Evolutionary conservation across 2,797 vertebrate genomes (phyloP), one percentile per base, ranked within the genome.

Genomic region (Malacoctenus gilli): DNA sequence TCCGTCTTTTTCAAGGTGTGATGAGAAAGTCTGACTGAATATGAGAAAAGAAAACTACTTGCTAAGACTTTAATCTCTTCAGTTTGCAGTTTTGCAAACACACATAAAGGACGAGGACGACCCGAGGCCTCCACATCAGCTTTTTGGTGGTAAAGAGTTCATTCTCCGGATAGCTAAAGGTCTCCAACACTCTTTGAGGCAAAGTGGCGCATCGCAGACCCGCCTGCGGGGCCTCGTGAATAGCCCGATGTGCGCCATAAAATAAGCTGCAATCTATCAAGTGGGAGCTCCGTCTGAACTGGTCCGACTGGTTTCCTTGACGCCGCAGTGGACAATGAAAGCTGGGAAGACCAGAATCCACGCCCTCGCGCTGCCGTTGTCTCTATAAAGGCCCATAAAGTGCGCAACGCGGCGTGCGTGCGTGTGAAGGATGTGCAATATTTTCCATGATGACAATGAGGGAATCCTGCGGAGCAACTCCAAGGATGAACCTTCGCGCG

Each of bases 381-480:
- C 48, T 46, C 44, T 36, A 44, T 38, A 20, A 72, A 43, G 38
- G 48, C 43, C 44, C 32, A 44, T 38, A 20, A 72, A 43, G 38
- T 43, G 56, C 2, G 16, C 37, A 40, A 46, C 28, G 46, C 52
- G 20, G 16, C 30, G 14, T 49, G 40, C 28, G 58, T 1, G 8
- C 48, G 14, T 20, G 28, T 56, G 52, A 3, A 8, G 15, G 43
- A 37, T 57, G 23, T 7, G n/a, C 30, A 67, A 38, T 16, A 39
- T 79, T 82, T 84, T 79, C 77, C 76, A 64, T 78, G 77, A 81
- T 72, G 80, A 37, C 44, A 64, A 16, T 11, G 41, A 75, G 23
- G 75, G 75, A 81, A 63, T 70, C 66, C 63, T 72, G 55, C 31
- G 34, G 34, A 43, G 60, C 49, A 60, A 37, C 55, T 58, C 22